A percentile compares a stretch with the other conserved stretches of the same genome.
Evolutionary conservation across 2,888 invertebrate species (phyloP).

Genomic region (Listrodromus nycthemerus): DNA sequence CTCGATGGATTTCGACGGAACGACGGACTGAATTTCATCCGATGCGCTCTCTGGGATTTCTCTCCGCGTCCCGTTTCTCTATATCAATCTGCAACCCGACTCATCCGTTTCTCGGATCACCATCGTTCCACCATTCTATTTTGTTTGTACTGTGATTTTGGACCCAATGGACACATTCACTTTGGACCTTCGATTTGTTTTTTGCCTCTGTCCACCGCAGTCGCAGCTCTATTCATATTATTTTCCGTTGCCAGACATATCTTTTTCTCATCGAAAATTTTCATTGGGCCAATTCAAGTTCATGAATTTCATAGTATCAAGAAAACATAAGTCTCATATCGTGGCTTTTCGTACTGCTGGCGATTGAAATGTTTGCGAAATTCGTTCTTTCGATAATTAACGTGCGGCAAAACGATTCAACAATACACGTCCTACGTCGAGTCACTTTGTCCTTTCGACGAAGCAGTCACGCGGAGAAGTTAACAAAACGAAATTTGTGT

Average conservation of each 20-base stretch:
- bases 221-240: background rate
- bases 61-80: conserved; percentile 3
- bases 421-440: background rate
- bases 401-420: background rate
- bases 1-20: conserved; percentile 40
- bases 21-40: conserved; percentile 21
- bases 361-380: background rate
- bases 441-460: background rate
- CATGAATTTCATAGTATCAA: too few species aligned
- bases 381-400: background rate
- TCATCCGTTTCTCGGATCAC: background rate
- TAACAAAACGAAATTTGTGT: background rate
- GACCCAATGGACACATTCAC: background rate
- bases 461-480: background rate
- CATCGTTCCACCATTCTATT: background rate
- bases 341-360: background rate
- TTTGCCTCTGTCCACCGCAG: too few species aligned
- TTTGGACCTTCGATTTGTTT: background rate
- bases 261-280: too few species aligned
- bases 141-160: background rate
- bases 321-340: background rate
- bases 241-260: background rate
- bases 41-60: conserved; percentile 11
- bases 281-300: too few species aligned
- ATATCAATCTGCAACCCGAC: background rate